Evolutionary conservation across 2,113 vertebrate species (phyloP), one percentile per base, ranked within the genome.

Genomic region (Jacana jacana): DNA sequence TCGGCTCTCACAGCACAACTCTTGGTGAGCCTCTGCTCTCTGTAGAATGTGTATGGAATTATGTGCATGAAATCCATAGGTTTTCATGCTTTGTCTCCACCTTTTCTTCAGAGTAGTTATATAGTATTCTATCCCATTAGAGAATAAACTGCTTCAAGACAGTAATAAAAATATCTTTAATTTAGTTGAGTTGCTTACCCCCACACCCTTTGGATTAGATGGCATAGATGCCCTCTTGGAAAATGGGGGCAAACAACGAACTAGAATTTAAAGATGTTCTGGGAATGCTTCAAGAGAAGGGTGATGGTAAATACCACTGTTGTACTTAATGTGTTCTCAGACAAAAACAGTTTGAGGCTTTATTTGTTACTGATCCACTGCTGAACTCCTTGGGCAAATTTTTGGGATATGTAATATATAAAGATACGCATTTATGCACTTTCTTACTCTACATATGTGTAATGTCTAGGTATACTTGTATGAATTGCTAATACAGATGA

Each of bases 61-160:
- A 37, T 64, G 5, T 71, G 9, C 0, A 0, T 16, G 9, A 85
- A 82, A 61, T 24, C 16, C 6, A 1, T 30, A 49, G 23, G 5
- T 73, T 89, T 93, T 71, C 42, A 28, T 39, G n/a, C 52, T 87
- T 82, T 40, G 17, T 61, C 7, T 77, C 12, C 11, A 31, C 22
- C 6, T 80, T 76, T 76, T 78, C 69, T 89, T 65, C 31, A 40
- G 49, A 48, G 25, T 55, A 10, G 10, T 54, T 89, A 7, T 68
- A 8, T 35, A 60, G 33, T 42, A 58, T 54, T 77, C 25, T 52
- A 4, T 75, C 16, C 37, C 11, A 15, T 46, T 66, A 70, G 16
- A 87, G 12, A n/a, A 46, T 64, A 60, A 73, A 24, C 88, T 73
- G 40, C 30, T 57, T 93, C 5, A 69, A 65, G 40, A 48, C 87